A percentile compares a stretch with the other conserved stretches of the same genome.
These are phyloP conservation scores for Aldrovandia affinis DNA, from an alignment of 2,797 vertebrate genomes.

Conservation along the genomic window DNA sequence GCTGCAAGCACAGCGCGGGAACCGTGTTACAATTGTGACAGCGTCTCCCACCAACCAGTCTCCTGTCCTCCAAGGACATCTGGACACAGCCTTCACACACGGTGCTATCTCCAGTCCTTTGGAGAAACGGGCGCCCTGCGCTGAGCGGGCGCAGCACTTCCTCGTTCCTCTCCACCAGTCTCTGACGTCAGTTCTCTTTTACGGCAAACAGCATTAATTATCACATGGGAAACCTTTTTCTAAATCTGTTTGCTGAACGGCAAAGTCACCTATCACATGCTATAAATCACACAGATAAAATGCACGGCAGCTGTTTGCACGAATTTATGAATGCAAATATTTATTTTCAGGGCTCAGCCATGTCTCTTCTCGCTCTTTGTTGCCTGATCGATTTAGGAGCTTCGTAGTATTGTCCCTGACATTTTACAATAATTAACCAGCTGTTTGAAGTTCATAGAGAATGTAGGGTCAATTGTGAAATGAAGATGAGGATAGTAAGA, in stretches of 20 bases:
- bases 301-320: slow-evolving; percentile 26
- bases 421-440: slow-evolving; percentile 46
- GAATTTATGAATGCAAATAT: slow-evolving; percentile 49
- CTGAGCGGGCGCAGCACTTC: not conserved
- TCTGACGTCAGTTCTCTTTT: not conserved
- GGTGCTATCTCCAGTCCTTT: not conserved
- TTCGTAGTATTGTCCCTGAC: slow-evolving; percentile 42
- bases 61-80: not conserved
- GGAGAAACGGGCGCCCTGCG: not conserved
- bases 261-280: not conserved
- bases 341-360: slow-evolving; percentile 44
- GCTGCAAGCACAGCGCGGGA: slow-evolving; percentile 55
- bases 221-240: not conserved
- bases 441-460: slow-evolving; percentile 33
- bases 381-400: slow-evolving; percentile 30
- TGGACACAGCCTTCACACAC: not conserved
- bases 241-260: not conserved
- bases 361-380: slow-evolving; percentile 38
- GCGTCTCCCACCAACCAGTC: not conserved
- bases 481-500: not conserved
- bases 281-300: not conserved
- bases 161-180: not conserved
- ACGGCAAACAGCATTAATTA: not conserved
- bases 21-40: not conserved
- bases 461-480: not conserved